Percentiles rank a stretch among this genome's conserved stretches.
Evolutionary conservation across 1,140 invertebrate species (phyloP).

Genomic region (Pinna nobilis): DNA sequence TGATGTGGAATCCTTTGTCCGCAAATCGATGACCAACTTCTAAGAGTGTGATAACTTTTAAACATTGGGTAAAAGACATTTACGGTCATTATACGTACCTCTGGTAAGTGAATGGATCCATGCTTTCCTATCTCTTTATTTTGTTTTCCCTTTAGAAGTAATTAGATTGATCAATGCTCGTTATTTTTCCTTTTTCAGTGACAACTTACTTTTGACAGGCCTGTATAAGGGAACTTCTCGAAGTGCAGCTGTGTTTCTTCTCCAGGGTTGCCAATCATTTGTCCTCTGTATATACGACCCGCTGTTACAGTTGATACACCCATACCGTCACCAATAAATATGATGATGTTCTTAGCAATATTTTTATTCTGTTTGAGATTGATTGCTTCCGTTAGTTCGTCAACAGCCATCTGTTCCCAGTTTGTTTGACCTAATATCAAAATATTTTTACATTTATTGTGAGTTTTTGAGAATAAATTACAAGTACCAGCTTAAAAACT

Average conservation of each 20-base stretch:
- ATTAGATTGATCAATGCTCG: too few relatives aligned
- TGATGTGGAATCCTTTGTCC: too few relatives aligned
- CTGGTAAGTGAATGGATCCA: too few relatives aligned
- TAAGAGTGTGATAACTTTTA: too few relatives aligned
- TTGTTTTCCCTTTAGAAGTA: too few relatives aligned
- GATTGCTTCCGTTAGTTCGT: constrained; percentile 10
- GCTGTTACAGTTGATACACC: constrained; percentile 91
- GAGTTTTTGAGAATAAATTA: neutral
- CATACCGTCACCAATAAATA: constrained; percentile 97
- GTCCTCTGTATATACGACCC: constrained; percentile 83
- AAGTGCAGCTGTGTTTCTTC: constrained; percentile 84
- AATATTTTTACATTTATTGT: neutral
- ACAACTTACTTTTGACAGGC: constrained; percentile 82
- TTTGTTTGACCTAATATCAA: neutral
- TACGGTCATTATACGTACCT: too few relatives aligned
- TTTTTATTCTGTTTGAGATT: constrained; percentile 40
- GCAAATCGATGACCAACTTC: too few relatives aligned
- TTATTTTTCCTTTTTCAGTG: too few relatives aligned
- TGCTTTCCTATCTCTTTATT: too few relatives aligned
- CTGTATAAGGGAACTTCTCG: constrained; percentile 85
- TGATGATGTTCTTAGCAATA: constrained; percentile 89
- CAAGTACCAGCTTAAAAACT: neutral
- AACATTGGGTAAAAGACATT: too few relatives aligned
- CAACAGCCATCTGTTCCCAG: constrained; percentile 19
- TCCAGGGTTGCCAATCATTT: constrained; percentile 77